phyloP scores from a whole-genome alignment of 2,113 vertebrate species.

The Boleophthalmus pectinirostris region DNA sequence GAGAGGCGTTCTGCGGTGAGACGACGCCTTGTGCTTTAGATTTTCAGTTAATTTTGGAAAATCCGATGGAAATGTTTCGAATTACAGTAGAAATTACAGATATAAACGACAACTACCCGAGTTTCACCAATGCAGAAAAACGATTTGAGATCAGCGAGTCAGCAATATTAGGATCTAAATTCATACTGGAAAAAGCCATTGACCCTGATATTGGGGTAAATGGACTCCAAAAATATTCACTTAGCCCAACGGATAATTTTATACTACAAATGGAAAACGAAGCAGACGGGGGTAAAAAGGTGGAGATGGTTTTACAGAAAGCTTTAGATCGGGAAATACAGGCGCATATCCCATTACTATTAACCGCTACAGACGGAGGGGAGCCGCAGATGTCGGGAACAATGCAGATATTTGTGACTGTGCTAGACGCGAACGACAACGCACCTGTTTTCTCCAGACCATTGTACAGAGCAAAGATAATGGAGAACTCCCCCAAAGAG shows the following conservation, averaged over 20 bases:
- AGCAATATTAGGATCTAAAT: constrained; percentile 48
- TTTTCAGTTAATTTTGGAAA: constrained; percentile 66
- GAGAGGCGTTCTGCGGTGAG: constrained; percentile 76
- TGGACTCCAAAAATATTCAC: constrained; percentile 63
- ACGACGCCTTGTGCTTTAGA: constrained; percentile 64
- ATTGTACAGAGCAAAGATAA: constrained; percentile 38
- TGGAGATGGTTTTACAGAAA: constrained; percentile 64
- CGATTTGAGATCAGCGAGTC: constrained; percentile 77
- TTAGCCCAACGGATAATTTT: constrained; percentile 70
- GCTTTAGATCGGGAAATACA: constrained; percentile 60
- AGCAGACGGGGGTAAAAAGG: constrained; percentile 35
- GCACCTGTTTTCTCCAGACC: neutral
- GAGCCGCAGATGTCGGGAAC: constrained; percentile 59
- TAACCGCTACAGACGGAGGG: constrained; percentile 63
- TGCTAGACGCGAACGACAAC: neutral
- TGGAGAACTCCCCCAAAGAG: constrained; percentile 38
- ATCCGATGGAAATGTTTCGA: constrained; percentile 58
- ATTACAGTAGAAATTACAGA: constrained; percentile 47
- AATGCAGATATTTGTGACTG: constrained; percentile 2
- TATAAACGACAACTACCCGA: constrained; percentile 48
- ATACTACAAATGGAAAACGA: constrained; percentile 38
- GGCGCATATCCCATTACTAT: constrained; percentile 33
- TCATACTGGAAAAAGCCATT: constrained; percentile 37
- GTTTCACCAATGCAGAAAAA: constrained; percentile 19
- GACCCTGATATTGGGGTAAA: constrained; percentile 78